A percentile compares a stretch with the other conserved stretches of the same genome.
Evolutionary conservation across 1,140 invertebrate genomes (phyloP).

Genomic region (Branchinecta lynchi): DNA sequence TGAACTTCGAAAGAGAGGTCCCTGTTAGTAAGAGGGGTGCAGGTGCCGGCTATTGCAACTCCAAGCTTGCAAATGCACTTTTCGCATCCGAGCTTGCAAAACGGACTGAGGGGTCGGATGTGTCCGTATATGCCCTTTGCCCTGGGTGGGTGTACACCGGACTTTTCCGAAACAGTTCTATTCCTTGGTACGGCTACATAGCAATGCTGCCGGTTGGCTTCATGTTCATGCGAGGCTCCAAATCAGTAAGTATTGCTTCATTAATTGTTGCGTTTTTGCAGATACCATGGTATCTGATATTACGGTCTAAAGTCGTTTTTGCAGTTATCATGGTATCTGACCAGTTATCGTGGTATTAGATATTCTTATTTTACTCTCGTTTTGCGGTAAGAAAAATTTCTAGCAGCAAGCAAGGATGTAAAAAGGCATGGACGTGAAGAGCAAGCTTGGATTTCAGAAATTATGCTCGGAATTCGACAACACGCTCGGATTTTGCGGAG

Average conservation of each 20-base stretch:
- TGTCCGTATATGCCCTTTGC: conserved; percentile 57
- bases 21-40: conserved; percentile 29
- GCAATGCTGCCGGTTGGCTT: conserved; percentile 48
- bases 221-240: conserved; percentile 49
- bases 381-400: too few species aligned
- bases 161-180: conserved; percentile 46
- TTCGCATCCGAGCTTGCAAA: conserved; percentile 46
- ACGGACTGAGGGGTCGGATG: conserved; percentile 35
- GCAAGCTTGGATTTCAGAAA: too few species aligned
- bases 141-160: conserved; percentile 72
- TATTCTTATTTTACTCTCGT: too few species aligned
- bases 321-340: too few species aligned
- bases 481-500: too few species aligned
- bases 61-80: conserved; percentile 58
- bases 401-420: too few species aligned
- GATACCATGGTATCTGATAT: too few species aligned
- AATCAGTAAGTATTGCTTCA: conserved; percentile 42
- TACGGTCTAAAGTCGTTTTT: too few species aligned
- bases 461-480: too few species aligned
- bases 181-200: conserved; percentile 53
- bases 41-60: conserved; percentile 52
- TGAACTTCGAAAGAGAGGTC: conserved; percentile 42
- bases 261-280: too few species aligned
- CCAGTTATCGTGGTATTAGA: too few species aligned
- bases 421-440: too few species aligned